Base-by-base conservation (phyloP, 2,797 vertebrate species). In the Takifugu ocellatus region DNA sequence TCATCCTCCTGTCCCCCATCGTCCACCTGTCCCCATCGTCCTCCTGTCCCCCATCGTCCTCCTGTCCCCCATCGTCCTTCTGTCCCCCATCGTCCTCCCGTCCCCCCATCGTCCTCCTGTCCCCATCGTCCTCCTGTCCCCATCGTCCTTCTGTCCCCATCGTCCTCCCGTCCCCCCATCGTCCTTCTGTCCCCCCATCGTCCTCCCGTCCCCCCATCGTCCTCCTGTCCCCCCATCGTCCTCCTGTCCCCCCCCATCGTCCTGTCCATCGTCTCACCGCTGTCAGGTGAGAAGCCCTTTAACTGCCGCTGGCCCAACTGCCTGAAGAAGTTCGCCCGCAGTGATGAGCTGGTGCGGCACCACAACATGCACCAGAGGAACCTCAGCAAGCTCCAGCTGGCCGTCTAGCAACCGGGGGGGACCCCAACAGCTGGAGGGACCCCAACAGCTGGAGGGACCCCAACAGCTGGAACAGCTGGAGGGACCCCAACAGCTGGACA, bases 301-400 rank as follows among this genome's bases (percentile, higher is more conserved):
- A 96, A 93, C 82, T 99, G 97, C 81, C 91, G 96, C 78, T 99
- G 96, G 96, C 96, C 95, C n/a, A 99, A 96, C 79, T 99, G 97
- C 82, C 96, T 98, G 93, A 99, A 99, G 90, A 98, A 98, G 88
- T 99, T 99, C 79, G 97, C 97, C 74, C 91, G 97, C 39, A 98
- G 96, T 17, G 97, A 99, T 27, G 97, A 99, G 85, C 80, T 99
- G 84, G 97, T 99, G 75, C 93, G 96, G 64, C 97, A 99, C 72
- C 97, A 99, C 91, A 99, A 97, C 91, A 99, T 99, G 97, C 97
- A 98, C 86, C 96, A 98, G 93, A 95, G 96, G 88, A 99, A 99
- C 89, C 94, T 99, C 92, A 95, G 91, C 85, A 99, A 98, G 66
- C 94, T 99, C 15, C 97, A 99, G 87, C 80, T 98, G 88, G 90